A percentile compares a stretch with the other conserved stretches of the same genome.
phyloP scores from a whole-genome alignment of 2,888 invertebrate genomes.

The Epinotia nisella region DNA sequence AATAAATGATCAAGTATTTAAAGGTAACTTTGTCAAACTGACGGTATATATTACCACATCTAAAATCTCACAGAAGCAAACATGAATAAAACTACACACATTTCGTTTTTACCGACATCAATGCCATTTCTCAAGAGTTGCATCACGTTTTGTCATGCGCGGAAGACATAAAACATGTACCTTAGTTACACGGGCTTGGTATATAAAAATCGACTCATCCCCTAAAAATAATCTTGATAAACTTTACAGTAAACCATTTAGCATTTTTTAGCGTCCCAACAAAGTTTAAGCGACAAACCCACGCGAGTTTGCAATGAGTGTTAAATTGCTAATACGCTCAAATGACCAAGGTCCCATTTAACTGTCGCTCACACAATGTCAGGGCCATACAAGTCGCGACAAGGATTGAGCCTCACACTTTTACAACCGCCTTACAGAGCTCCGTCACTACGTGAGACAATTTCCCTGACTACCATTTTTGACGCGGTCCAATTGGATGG shows the following conservation, averaged over 20 bases:
- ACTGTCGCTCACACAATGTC: slow-evolving; percentile 29
- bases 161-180: no score
- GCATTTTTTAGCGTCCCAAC: neutral
- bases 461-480: slow-evolving; percentile 66
- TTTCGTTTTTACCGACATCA: no score
- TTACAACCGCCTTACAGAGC: slow-evolving; percentile 33
- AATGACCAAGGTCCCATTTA: slow-evolving; percentile 19
- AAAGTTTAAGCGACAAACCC: neutral
- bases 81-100: no score
- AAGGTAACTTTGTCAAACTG: no score
- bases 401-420: slow-evolving; percentile 36
- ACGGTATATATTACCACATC: no score
- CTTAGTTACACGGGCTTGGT: no score
- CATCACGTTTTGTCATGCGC: no score
- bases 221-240: no score
- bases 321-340: slow-evolving; percentile 16
- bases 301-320: neutral
- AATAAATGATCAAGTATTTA: no score
- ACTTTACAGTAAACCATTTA: neutral
- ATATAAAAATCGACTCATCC: no score
- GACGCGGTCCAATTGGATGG: slow-evolving; percentile 64
- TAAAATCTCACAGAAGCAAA: no score
- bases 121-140: no score
- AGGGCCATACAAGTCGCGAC: slow-evolving; percentile 37
- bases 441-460: slow-evolving; percentile 63